Percentiles rank a stretch among this genome's conserved stretches.
These are phyloP conservation scores for Glossosoma conforme DNA, from an alignment of 1,140 invertebrate genomes.

Conservation along the genomic window DNA sequence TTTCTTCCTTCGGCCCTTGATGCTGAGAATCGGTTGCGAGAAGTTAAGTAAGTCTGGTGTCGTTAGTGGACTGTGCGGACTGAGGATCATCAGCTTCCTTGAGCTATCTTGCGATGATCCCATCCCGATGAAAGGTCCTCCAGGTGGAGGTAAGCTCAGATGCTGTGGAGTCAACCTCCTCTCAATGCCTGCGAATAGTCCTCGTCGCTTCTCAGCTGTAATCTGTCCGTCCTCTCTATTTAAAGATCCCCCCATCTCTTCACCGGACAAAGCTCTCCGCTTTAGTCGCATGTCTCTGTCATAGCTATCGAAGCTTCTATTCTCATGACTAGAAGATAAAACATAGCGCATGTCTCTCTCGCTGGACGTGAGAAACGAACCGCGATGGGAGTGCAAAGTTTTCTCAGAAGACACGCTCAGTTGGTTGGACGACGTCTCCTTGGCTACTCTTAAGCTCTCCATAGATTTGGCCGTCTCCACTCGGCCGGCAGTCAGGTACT, in stretches of 20 bases:
- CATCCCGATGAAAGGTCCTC: conserved; percentile 48
- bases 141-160: conserved; percentile 62
- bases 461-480: conserved; percentile 63
- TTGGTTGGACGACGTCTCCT: conserved; percentile 45
- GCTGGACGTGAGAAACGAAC: conserved; percentile 58
- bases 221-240: conserved; percentile 37
- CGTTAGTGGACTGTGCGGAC: conserved; percentile 65
- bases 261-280: conserved; percentile 54
- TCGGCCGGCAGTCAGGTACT: conserved; percentile 54
- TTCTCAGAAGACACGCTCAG: conserved; percentile 45
- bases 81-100: conserved; percentile 63
- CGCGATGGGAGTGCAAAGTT: conserved; percentile 40
- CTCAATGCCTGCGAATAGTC: conserved; percentile 60
- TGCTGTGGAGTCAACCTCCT: conserved; percentile 58
- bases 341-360: conserved; percentile 59
- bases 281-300: conserved; percentile 55
- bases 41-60: conserved; percentile 57
- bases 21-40: conserved; percentile 51
- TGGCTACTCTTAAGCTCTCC: conserved; percentile 59
- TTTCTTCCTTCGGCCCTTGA: conserved; percentile 63
- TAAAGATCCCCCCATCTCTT: conserved; percentile 46
- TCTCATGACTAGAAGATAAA: conserved; percentile 45
- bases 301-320: conserved; percentile 54
- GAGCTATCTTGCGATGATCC: conserved; percentile 51
- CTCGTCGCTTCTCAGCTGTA: conserved; percentile 58